Percentiles rank a stretch among this genome's conserved stretches.
Conservation (phyloP, 2,113 vertebrate species). For the Protobothrops mucrosquamatus region DNA sequence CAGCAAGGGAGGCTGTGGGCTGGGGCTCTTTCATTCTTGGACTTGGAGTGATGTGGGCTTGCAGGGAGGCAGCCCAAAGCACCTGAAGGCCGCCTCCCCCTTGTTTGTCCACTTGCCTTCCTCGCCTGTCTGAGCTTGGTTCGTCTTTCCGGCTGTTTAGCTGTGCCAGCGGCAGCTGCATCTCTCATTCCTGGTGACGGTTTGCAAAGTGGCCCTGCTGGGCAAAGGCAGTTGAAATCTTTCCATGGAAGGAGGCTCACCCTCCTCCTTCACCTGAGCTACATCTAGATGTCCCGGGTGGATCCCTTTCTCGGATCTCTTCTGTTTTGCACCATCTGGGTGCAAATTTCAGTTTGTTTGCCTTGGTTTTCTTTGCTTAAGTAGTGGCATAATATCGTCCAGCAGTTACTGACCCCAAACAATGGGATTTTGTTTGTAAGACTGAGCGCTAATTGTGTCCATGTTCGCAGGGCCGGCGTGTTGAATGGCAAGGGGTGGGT, state of each 20-base stretch:
- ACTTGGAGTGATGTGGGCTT: not conserved
- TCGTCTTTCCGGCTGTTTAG: constrained; percentile 36
- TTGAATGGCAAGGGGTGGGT: not conserved
- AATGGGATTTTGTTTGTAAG: not conserved
- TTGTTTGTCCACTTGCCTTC: constrained; percentile 25
- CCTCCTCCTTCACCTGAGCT: constrained; percentile 53
- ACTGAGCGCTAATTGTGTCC: constrained; percentile 1
- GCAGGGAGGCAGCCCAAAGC: not conserved
- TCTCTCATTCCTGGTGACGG: constrained; percentile 31
- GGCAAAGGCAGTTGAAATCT: constrained; percentile 36
- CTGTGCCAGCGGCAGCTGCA: constrained; percentile 31
- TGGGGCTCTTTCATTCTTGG: not conserved
- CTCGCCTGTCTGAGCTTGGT: constrained; percentile 29
- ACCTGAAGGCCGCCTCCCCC: not conserved
- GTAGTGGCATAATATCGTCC: not conserved
- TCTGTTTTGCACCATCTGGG: not conserved
- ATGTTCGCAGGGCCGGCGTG: not conserved
- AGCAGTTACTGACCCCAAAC: not conserved
- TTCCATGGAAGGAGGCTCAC: constrained; percentile 40
- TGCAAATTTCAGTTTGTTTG: not conserved
- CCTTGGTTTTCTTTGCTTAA: not conserved
- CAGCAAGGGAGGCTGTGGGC: not conserved
- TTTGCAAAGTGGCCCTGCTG: constrained; percentile 40
- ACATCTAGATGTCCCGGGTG: not conserved
- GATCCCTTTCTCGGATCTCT: constrained; percentile 26